These are phyloP conservation scores for Fregata magnificens DNA, from an alignment of 2,113 vertebrate genomes.

Conservation along the genomic window DNA sequence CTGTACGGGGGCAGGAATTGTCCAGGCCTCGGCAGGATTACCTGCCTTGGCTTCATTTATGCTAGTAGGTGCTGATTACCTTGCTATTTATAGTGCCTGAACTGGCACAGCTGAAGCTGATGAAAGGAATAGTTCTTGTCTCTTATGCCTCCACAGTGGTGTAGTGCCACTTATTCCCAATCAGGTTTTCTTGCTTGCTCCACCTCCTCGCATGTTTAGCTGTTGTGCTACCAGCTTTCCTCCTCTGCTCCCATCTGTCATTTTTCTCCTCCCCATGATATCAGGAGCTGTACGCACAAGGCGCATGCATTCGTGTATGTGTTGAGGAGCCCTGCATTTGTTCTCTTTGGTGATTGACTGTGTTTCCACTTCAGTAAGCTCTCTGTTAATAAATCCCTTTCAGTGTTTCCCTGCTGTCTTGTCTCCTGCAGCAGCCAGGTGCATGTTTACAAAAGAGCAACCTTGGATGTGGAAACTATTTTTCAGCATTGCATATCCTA, in stretches of 20 bases:
- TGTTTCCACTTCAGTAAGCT: neutral
- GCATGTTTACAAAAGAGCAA: neutral
- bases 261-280: neutral
- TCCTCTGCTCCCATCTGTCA: constrained; percentile 1
- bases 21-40: neutral
- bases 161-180: neutral
- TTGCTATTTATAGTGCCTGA: neutral
- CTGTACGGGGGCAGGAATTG: neutral
- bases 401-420: neutral
- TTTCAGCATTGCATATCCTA: neutral
- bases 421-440: neutral
- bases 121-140: neutral
- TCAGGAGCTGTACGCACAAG: neutral
- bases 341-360: neutral
- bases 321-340: neutral
- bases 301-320: neutral
- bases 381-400: neutral
- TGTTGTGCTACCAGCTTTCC: neutral
- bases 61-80: neutral
- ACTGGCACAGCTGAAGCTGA: neutral
- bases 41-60: neutral
- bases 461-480: neutral
- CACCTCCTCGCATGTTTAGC: neutral
- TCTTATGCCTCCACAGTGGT: neutral
- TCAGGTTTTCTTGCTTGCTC: neutral